Evolutionary conservation across 1,140 invertebrate species (phyloP).

Genomic region (Pseudomyrmex sp.): DNA sequence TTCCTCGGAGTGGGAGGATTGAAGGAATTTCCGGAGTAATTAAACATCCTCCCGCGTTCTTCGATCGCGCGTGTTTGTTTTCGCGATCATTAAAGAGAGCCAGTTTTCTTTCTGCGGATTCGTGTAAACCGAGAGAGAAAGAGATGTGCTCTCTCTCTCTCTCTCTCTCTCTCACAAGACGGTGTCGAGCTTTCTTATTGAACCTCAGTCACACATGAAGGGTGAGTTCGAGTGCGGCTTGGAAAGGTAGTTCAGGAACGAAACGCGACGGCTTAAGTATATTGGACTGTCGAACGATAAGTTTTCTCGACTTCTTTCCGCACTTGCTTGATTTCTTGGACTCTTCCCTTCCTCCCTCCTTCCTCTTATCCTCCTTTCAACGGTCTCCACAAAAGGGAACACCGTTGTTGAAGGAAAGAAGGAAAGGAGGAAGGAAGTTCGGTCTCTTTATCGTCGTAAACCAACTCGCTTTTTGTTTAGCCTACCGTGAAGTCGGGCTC

Average conservation of each 20-base stretch:
- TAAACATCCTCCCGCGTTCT: conserved; percentile 24
- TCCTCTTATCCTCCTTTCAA: conserved; percentile 22
- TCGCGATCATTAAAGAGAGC: conserved; percentile 18
- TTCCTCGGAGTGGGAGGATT: not conserved
- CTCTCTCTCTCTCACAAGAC: not conserved
- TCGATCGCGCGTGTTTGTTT: conserved; percentile 32
- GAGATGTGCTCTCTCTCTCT: not conserved
- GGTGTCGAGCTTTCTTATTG: conserved; percentile 47
- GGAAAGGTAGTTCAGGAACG: not conserved
- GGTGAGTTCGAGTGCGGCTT: conserved; percentile 6
- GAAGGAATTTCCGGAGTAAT: conserved; percentile 39
- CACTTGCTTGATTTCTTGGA: conserved; percentile 18
- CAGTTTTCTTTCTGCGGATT: conserved; percentile 7
- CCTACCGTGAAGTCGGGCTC: conserved; percentile 49
- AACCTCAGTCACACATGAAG: conserved; percentile 40
- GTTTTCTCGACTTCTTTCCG: conserved; percentile 49
- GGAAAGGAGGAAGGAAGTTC: conserved; percentile 33
- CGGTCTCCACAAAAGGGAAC: not conserved
- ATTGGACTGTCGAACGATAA: conserved; percentile 48
- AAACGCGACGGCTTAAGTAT: conserved; percentile 40
- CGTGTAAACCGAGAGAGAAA: not conserved
- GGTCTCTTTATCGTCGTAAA: conserved; percentile 32
- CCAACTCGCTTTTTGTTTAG: conserved; percentile 55
- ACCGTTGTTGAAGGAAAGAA: conserved; percentile 15
- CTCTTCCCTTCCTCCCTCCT: not conserved